Conservation (phyloP, 1,140 invertebrate species). For the Atta texana region DNA sequence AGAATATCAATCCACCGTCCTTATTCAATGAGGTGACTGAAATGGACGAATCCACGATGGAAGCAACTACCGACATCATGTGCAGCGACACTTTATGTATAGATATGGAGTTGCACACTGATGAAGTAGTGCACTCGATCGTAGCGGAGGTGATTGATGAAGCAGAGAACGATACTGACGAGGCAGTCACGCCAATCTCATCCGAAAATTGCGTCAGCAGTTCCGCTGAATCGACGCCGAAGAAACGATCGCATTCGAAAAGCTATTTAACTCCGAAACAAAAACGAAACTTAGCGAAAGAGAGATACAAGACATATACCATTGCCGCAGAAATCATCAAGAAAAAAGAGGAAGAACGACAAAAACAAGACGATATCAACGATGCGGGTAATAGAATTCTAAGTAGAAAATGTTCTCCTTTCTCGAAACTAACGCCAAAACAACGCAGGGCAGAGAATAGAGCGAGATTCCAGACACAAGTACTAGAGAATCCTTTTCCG, state of each 20-base stretch:
- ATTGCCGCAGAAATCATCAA: slow-evolving; percentile 88
- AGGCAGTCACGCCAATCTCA: slow-evolving; percentile 86
- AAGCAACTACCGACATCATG: slow-evolving; percentile 87
- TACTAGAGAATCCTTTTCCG: slow-evolving; percentile 83
- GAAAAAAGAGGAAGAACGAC: slow-evolving; percentile 80
- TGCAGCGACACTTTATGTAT: slow-evolving; percentile 87
- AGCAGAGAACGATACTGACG: slow-evolving; percentile 83
- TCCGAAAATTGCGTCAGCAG: slow-evolving; percentile 87
- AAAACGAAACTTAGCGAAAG: slow-evolving; percentile 90
- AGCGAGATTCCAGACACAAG: slow-evolving; percentile 90
- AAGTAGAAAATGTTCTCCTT: slow-evolving; percentile 80
- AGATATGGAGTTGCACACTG: slow-evolving; percentile 82
- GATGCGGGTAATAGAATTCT: slow-evolving; percentile 68
- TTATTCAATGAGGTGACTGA: slow-evolving; percentile 88
- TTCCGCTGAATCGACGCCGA: slow-evolving; percentile 91
- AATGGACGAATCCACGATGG: slow-evolving; percentile 88
- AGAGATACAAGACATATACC: slow-evolving; percentile 93
- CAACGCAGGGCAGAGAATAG: slow-evolving; percentile 90
- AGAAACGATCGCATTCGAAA: slow-evolving; percentile 86
- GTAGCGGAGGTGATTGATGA: slow-evolving; percentile 79
- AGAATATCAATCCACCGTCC: slow-evolving; percentile 89
- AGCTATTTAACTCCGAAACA: slow-evolving; percentile 90
- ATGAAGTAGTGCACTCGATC: slow-evolving; percentile 72
- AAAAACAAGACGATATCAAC: slow-evolving; percentile 74
- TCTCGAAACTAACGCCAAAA: slow-evolving; percentile 88